Conservation (phyloP, 2,113 vertebrate species). For the Anoura caudifer region DNA sequence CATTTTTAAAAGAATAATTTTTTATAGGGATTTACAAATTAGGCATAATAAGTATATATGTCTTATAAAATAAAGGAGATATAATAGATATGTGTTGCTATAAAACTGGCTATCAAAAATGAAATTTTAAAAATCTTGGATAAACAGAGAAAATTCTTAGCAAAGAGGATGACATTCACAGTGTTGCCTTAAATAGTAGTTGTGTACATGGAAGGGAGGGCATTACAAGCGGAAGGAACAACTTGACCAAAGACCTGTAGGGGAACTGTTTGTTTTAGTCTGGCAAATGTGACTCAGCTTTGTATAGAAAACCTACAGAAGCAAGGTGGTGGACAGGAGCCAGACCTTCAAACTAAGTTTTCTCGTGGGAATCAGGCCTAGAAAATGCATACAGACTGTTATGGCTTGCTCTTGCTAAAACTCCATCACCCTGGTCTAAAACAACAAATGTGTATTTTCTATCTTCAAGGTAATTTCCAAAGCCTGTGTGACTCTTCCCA, state of each 20-base stretch:
- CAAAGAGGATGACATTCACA: background rate
- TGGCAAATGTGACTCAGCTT: too few species aligned
- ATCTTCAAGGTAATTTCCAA: too few species aligned
- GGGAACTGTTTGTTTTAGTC: too few species aligned
- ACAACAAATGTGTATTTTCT: too few species aligned
- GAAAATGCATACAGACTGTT: too few species aligned
- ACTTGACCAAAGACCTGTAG: background rate
- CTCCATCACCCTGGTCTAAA: too few species aligned
- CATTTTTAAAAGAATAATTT: background rate
- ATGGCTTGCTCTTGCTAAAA: too few species aligned
- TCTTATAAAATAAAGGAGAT: background rate
- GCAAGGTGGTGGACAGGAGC: too few species aligned
- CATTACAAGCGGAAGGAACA: background rate
- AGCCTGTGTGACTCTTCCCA: too few species aligned
- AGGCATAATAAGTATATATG: background rate
- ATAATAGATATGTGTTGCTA: background rate
- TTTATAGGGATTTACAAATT: background rate
- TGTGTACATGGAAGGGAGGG: background rate
- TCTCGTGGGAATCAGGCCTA: too few species aligned
- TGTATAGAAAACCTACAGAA: too few species aligned
- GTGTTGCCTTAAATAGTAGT: background rate
- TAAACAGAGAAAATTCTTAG: background rate
- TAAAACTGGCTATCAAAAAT: background rate
- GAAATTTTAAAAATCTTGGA: background rate
- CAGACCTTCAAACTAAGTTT: too few species aligned